phyloP scores from a whole-genome alignment of 2,888 invertebrate genomes.

The Nomada fucata region DNA sequence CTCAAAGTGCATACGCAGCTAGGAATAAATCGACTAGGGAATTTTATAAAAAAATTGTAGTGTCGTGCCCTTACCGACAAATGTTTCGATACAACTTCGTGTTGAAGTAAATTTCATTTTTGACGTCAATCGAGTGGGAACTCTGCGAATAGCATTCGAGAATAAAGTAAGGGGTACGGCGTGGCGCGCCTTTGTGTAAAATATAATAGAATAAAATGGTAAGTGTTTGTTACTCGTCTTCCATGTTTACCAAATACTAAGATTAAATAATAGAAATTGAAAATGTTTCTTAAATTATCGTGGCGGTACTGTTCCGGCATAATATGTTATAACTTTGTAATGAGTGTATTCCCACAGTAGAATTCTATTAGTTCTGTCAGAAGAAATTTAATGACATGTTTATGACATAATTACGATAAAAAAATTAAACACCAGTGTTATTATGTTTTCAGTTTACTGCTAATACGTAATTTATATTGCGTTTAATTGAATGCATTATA shows the following conservation, averaged over 20 bases:
- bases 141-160: slow-evolving; percentile 56
- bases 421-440: neutral
- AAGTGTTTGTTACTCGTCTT: slow-evolving; percentile 44
- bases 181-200: slow-evolving; percentile 76
- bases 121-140: slow-evolving; percentile 64
- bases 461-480: neutral
- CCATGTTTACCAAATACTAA: neutral
- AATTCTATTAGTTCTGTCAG: slow-evolving; percentile 29
- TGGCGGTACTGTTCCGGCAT: slow-evolving; percentile 31
- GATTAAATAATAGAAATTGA: neutral
- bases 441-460: neutral
- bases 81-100: slow-evolving; percentile 62
- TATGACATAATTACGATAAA: slow-evolving; percentile 8
- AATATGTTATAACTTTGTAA: slow-evolving; percentile 29
- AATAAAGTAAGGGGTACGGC: slow-evolving; percentile 66
- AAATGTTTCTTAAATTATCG: slow-evolving; percentile 32
- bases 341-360: slow-evolving; percentile 14
- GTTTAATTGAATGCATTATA: slow-evolving; percentile 4
- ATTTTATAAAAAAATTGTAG: slow-evolving; percentile 17
- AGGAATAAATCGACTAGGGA: slow-evolving; percentile 43
- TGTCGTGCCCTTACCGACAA: slow-evolving; percentile 39
- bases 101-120: slow-evolving; percentile 68
- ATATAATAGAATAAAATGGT: slow-evolving; percentile 77
- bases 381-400: slow-evolving; percentile 26
- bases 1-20: neutral